A percentile compares a stretch with the other conserved stretches of the same genome.
These are phyloP conservation scores for Rhynchophorus ferrugineus DNA, from an alignment of 1,140 invertebrate species.

Conservation along the genomic window DNA sequence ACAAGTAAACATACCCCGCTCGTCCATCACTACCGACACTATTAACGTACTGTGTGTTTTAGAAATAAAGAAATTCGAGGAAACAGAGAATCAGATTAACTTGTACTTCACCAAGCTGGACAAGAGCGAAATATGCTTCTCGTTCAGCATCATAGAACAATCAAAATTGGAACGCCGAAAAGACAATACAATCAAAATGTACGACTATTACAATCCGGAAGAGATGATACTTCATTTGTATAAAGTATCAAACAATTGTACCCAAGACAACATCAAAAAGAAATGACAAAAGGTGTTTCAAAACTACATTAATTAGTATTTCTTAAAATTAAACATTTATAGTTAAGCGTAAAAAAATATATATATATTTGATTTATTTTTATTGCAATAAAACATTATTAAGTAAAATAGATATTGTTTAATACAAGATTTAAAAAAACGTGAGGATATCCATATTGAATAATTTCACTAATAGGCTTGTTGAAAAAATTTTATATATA, in stretches of 20 bases:
- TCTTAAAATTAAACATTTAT: too few species aligned
- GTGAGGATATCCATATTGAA: too few species aligned
- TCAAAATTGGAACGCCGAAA: constrained; percentile 25
- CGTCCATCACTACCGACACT: background rate
- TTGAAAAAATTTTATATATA: too few species aligned
- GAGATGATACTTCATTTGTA: constrained; percentile 35
- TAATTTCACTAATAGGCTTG: too few species aligned
- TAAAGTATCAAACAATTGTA: constrained; percentile 21
- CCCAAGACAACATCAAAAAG: background rate
- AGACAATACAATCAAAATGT: constrained; percentile 53
- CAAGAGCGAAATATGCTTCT: constrained; percentile 42
- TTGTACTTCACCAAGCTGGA: constrained; percentile 46
- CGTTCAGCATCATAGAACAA: constrained; percentile 42
- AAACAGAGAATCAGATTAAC: constrained; percentile 41
- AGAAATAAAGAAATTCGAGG: constrained; percentile 47
- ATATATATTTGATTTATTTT: too few species aligned
- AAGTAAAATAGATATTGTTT: too few species aligned
- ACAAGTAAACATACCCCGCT: constrained; percentile 21
- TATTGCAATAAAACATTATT: too few species aligned
- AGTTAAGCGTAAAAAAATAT: too few species aligned
- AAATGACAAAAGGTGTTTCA: too few species aligned
- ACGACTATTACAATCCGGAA: constrained; percentile 62
- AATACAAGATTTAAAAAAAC: too few species aligned
- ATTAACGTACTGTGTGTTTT: constrained; percentile 30
- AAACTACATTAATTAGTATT: too few species aligned